Percentiles rank a stretch among this genome's conserved stretches.
These are phyloP conservation scores for Myotis yumanensis DNA, from an alignment of 2,113 vertebrate genomes.

Conservation along the genomic window DNA sequence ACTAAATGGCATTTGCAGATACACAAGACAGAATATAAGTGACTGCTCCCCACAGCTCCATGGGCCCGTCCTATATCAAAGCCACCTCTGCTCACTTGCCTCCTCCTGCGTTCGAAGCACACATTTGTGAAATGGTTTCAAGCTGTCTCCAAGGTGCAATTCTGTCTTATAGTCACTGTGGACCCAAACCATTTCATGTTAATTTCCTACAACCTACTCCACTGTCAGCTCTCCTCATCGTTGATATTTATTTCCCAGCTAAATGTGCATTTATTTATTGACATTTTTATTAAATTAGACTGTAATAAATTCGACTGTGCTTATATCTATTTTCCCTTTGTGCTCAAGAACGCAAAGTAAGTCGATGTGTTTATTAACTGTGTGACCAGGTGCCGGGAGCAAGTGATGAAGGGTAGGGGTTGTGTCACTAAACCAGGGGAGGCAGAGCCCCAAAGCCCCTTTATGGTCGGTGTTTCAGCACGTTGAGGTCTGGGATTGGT, in stretches of 20 bases:
- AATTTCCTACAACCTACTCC: constrained; percentile 83
- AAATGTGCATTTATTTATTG: constrained; percentile 82
- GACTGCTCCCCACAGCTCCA: neutral
- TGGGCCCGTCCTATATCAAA: neutral
- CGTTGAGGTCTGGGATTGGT: neutral
- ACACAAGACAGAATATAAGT: constrained; percentile 50
- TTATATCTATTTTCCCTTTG: constrained; percentile 74
- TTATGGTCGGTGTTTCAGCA: neutral
- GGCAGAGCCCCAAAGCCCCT: constrained; percentile 7
- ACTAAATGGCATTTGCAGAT: constrained; percentile 48
- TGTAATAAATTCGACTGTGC: constrained; percentile 76
- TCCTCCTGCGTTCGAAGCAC: constrained; percentile 3
- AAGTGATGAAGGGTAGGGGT: constrained; percentile 49
- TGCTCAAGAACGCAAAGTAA: constrained; percentile 66
- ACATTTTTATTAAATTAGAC: constrained; percentile 83
- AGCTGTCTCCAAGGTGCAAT: constrained; percentile 78
- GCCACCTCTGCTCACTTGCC: neutral
- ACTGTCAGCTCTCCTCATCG: constrained; percentile 71
- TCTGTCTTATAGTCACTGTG: constrained; percentile 82
- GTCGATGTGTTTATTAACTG: constrained; percentile 61
- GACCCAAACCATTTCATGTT: constrained; percentile 81
- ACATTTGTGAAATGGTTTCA: constrained; percentile 76
- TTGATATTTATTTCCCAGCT: constrained; percentile 83
- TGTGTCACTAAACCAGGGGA: neutral
- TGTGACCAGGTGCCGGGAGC: constrained; percentile 40